Conservation (phyloP, 1,140 invertebrate species). For the Oedothorax gibbosus region DNA sequence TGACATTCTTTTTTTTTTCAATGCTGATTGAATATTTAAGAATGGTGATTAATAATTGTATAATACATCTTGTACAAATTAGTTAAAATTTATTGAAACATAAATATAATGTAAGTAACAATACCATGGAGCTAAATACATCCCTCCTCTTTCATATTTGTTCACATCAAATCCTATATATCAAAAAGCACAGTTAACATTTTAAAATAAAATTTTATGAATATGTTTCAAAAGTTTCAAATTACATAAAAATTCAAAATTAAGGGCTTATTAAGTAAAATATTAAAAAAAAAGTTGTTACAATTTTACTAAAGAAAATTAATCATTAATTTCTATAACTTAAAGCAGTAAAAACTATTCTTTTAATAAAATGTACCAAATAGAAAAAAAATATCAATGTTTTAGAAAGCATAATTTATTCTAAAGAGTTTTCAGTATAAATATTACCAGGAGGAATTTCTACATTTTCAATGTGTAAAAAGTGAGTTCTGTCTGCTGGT, state of each 20-base stretch:
- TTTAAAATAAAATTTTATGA: no score
- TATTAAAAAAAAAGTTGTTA: not conserved
- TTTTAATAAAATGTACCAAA: not conserved
- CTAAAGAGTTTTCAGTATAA: not conserved
- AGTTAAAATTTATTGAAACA: no score
- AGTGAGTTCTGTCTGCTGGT: slow-evolving; percentile 54
- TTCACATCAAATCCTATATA: slow-evolving; percentile 36
- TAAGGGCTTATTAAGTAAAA: not conserved
- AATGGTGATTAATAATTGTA: no score
- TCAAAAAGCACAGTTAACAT: not conserved
- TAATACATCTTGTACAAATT: no score
- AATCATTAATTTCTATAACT: no score
- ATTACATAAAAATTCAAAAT: no score
- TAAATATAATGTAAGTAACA: no score
- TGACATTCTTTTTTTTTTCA: no score
- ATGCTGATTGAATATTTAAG: no score
- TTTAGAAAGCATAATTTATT: not conserved
- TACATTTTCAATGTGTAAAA: slow-evolving; percentile 31
- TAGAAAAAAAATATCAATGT: not conserved
- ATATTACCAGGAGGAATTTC: slow-evolving; percentile 29
- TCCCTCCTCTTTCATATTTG: slow-evolving; percentile 37
- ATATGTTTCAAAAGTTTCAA: not conserved
- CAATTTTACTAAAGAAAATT: no score
- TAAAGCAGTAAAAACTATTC: not conserved
- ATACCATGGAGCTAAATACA: slow-evolving; percentile 53